A percentile compares a stretch with the other conserved stretches of the same genome.
These are phyloP conservation scores for Cataglyphis cursor DNA, from an alignment of 2,888 invertebrate genomes.

Conservation along the genomic window DNA sequence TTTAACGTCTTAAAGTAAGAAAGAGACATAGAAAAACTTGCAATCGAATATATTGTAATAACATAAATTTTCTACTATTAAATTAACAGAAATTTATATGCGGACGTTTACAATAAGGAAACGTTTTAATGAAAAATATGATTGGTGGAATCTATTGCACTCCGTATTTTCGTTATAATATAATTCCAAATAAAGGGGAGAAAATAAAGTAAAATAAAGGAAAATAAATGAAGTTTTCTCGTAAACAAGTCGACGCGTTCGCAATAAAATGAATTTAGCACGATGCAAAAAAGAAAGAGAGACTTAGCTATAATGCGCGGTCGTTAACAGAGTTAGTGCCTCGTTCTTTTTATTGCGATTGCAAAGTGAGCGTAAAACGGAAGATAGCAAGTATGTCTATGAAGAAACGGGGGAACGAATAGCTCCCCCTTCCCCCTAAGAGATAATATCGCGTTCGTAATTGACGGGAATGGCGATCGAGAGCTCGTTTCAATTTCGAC, in stretches of 20 bases:
- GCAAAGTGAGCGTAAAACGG: conserved; percentile 24
- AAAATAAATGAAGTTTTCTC: conserved; percentile 32
- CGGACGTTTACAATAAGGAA: background rate
- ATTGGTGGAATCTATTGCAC: background rate
- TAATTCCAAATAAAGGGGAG: background rate
- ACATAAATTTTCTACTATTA: background rate
- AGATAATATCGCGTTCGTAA: conserved; percentile 46
- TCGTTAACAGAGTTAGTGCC: conserved; percentile 44
- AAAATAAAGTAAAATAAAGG: background rate
- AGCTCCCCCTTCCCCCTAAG: background rate
- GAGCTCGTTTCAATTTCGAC: conserved; percentile 69
- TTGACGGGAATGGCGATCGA: conserved; percentile 51
- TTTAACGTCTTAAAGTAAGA: background rate
- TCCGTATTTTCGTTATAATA: conserved; percentile 9
- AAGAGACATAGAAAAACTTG: background rate
- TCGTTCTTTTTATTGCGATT: conserved; percentile 29
- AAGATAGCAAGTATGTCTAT: background rate
- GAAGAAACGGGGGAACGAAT: background rate
- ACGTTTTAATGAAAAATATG: background rate
- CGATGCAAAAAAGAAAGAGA: conserved; percentile 6
- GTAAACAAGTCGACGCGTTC: conserved; percentile 11
- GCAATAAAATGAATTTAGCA: conserved; percentile 15
- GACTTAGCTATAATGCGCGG: background rate
- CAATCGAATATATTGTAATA: background rate
- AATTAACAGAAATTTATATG: background rate